Evolutionary conservation across 2,888 invertebrate genomes (phyloP), one percentile per base, ranked within the genome.

Genomic region (Drosophila limbata): DNA sequence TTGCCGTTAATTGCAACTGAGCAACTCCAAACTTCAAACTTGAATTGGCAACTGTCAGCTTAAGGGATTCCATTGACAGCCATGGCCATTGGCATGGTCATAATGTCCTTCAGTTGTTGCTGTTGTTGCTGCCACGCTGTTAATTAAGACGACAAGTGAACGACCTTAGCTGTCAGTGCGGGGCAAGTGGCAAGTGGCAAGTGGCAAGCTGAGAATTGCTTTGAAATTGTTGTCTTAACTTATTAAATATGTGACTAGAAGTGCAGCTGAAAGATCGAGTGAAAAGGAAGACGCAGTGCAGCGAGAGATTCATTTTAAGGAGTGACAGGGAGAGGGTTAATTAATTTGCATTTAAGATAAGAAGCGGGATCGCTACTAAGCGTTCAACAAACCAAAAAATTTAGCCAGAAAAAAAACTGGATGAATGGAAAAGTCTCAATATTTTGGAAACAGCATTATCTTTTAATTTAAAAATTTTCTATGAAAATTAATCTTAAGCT

Each of bases 111-210:
- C 85, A 80, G 35, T 28, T 25, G 42, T 13, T 42, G 17, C 19
- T 42, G 47, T 52, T 69, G 69, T 47, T 63, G 78, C 33, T 48
- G 47, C 61, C 70, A 64, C 68, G 81, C 76, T 75, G 82, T 86
- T 88, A 88, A 88, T 88, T 88, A 89, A 84, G 88, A 88, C 79
- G 90, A 86, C 87, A 88, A 82, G 88, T 82, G 90, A 84, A 80
- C 80, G 86, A 88, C 87, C 84, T 79, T 75, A 66, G 64, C 77
- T 89, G 86, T 86, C 88, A 77, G 70, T 75, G 51, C 4, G 50
- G 13, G 40, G 45, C 44, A 60, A 11, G 52, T 31, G 51, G 39
- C 42, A 55, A 37, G 52, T n/a, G 40, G 45, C 44, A 60, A 11
- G 52, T 31, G 51, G 39, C 42, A 55, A 37, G 52, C 57, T 5